Evolutionary conservation across 2,888 invertebrate genomes (phyloP).

Genomic region (Limulus polyphemus): DNA sequence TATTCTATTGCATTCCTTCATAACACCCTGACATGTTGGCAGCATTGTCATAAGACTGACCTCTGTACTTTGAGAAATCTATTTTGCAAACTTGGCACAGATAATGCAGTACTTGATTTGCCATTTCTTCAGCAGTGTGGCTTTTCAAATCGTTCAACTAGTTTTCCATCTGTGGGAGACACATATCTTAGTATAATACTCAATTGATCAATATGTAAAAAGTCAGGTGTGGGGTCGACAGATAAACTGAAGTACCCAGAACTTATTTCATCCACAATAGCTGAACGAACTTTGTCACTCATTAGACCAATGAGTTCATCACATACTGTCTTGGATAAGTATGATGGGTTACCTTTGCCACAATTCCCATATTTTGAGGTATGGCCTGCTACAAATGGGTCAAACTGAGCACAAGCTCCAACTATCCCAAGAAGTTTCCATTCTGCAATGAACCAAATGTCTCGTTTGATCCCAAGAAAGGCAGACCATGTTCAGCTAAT

Average conservation of each 20-base stretch:
- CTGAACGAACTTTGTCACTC: not conserved
- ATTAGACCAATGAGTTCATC: conserved; percentile 29
- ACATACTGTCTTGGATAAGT: conserved; percentile 30
- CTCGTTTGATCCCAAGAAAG: conserved; percentile 29
- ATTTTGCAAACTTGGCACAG: too few species aligned
- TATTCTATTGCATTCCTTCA: too few species aligned
- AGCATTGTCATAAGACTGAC: too few species aligned
- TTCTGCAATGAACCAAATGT: conserved; percentile 26
- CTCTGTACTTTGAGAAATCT: too few species aligned
- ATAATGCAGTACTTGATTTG: too few species aligned
- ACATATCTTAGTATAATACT: conserved; percentile 14
- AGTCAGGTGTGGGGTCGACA: conserved; percentile 19
- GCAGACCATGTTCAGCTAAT: conserved; percentile 26
- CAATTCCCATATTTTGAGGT: conserved; percentile 28
- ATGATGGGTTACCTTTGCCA: conserved; percentile 29
- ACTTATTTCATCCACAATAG: not conserved
- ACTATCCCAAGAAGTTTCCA: conserved; percentile 32
- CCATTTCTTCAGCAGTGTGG: too few species aligned
- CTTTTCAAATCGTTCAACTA: not conserved
- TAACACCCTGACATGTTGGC: too few species aligned
- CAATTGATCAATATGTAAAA: conserved; percentile 20
- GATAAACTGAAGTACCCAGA: conserved; percentile 7
- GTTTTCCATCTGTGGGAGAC: not conserved
- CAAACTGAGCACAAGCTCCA: conserved; percentile 31
- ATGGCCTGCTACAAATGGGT: conserved; percentile 30